Base-by-base conservation (phyloP, 2,113 vertebrate genomes). In the Pachypanchax playfairii region DNA sequence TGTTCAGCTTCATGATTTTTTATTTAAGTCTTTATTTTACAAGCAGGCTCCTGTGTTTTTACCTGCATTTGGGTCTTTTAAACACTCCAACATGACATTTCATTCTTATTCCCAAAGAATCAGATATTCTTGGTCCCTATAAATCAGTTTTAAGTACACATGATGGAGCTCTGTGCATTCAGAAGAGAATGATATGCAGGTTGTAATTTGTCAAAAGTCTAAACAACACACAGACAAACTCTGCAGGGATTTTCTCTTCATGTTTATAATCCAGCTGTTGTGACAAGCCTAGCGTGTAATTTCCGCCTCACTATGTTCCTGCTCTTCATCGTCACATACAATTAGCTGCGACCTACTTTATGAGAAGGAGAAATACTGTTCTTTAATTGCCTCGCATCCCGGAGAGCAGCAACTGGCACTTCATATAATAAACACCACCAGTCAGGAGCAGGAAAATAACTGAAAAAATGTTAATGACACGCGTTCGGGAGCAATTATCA, bases 261-360 rank as follows among this genome's bases (percentile, higher is more conserved):
- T 75, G 65, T 77, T 83, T 79, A 82, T 74, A 71, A 66, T 76
- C 47, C 70, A 59, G 53, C 75, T 76, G 77, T 65, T 65, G 65
- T 65, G 73, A 73, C 77, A 47, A 60, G 42, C 51, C 65, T 61
- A 35, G 63, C 75, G 55, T 83, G 65, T 80, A 48, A 73, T 77
- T 83, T 64, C 75, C 20, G 43, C 75, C 47, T 38, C 73, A 42
- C 75, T 54, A 14, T 61, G 54, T 64, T 70, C 70, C 65, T 43
- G 33, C 60, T 56, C 70, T 39, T 75, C 52, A 21, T 88, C 59
- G 65, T 83, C 75, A 76, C 59, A 82, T 1, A 75, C 79, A 86
- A 87, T 89, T 85, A 86, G 64, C 66, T 15, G n/a, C 42, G 74
- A 77, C 84, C 87, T 75, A 84, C 77, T 89, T 86, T 73, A 75